These are phyloP conservation scores for Polyommatus icarus DNA, from an alignment of 2,888 invertebrate genomes.

Conservation along the genomic window DNA sequence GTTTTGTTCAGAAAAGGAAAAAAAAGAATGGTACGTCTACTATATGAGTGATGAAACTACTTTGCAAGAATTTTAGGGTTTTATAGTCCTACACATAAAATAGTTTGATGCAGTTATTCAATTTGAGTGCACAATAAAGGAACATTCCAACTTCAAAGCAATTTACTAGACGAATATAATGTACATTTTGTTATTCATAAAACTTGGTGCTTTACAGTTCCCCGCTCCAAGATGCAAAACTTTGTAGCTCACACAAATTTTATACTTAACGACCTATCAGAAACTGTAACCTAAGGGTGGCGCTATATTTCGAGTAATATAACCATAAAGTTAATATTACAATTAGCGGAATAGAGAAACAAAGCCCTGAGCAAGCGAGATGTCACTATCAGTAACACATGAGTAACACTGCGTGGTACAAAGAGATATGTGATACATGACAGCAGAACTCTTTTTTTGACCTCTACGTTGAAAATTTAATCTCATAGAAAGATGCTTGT, in stretches of 20 bases:
- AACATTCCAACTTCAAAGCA: conserved; percentile 17
- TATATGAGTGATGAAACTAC: too few species aligned
- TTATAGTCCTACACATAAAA: neutral
- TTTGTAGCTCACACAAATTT: neutral
- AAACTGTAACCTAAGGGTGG: neutral
- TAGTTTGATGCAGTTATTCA: neutral
- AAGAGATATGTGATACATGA: too few species aligned
- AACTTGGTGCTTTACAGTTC: neutral
- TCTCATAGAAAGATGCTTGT: too few species aligned
- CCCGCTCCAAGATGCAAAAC: neutral
- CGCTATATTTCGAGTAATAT: neutral
- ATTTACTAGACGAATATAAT: conserved; percentile 16
- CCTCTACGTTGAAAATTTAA: too few species aligned
- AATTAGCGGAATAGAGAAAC: too few species aligned
- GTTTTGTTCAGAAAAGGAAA: too few species aligned
- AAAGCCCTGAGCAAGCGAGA: too few species aligned
- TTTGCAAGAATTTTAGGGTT: neutral
- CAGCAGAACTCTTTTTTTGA: too few species aligned
- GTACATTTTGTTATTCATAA: conserved; percentile 24
- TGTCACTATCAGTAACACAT: too few species aligned
- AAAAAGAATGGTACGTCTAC: too few species aligned
- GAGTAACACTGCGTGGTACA: too few species aligned
- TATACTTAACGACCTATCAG: neutral
- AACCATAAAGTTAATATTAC: too few species aligned
- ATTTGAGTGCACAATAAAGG: conserved; percentile 20